Percentiles rank a stretch among this genome's conserved stretches.
These are phyloP conservation scores for Drosophila suboccidentalis DNA, from an alignment of 2,888 invertebrate species.

Conservation along the genomic window DNA sequence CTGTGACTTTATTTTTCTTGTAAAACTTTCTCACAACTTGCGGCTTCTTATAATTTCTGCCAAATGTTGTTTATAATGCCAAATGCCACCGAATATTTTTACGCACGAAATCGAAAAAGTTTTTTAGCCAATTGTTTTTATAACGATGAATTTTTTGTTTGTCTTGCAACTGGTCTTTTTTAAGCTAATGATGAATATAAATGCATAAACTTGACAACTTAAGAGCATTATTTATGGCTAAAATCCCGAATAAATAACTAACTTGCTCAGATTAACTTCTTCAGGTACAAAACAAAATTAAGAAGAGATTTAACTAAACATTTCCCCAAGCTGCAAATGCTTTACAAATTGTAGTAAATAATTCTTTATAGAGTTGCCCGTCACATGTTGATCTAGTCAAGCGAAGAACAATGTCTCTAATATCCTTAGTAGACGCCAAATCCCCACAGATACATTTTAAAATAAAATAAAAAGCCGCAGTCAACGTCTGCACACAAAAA, in stretches of 20 bases:
- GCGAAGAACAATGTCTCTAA: neutral
- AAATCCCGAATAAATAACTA: slow-evolving; percentile 3
- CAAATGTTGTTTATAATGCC: slow-evolving; percentile 49
- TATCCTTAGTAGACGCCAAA: neutral
- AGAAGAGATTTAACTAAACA: neutral
- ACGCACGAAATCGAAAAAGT: slow-evolving; percentile 71
- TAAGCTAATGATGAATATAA: slow-evolving; percentile 57
- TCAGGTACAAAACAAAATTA: neutral
- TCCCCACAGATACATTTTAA: slow-evolving; percentile 26
- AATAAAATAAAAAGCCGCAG: slow-evolving; percentile 19
- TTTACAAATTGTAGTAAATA: slow-evolving; percentile 2
- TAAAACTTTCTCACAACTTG: slow-evolving; percentile 33
- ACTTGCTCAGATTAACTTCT: neutral
- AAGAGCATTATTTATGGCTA: slow-evolving; percentile 13
- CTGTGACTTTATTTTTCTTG: slow-evolving; percentile 22
- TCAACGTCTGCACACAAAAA: slow-evolving; percentile 9
- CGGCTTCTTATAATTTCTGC: slow-evolving; percentile 55
- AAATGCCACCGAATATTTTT: slow-evolving; percentile 50
- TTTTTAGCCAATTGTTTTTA: slow-evolving; percentile 44
- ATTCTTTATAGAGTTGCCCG: slow-evolving; percentile 2
- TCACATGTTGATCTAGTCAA: slow-evolving; percentile 1
- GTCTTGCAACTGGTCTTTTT: slow-evolving; percentile 12
- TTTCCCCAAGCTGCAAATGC: neutral
- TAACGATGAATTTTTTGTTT: slow-evolving; percentile 19
- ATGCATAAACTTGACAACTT: slow-evolving; percentile 39